Conservation (phyloP, 2,797 vertebrate species). For the Notoglanidium macrostoma region DNA sequence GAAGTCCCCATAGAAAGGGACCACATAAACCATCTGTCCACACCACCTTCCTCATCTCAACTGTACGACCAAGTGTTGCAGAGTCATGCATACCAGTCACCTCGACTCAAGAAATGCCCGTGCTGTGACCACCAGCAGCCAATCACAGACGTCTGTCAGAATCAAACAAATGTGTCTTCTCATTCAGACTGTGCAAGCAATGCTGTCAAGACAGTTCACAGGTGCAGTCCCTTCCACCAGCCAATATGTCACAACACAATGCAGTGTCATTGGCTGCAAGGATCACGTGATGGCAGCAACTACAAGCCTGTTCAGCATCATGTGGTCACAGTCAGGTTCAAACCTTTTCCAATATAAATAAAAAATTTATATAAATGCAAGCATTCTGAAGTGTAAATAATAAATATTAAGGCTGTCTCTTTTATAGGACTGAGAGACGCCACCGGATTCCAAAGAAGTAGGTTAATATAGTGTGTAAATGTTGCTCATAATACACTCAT, state of each 20-base stretch:
- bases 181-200: slow-evolving; percentile 58
- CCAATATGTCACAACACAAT: slow-evolving; percentile 67
- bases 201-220: slow-evolving; percentile 61
- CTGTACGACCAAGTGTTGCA: slow-evolving; percentile 73
- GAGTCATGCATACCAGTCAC: slow-evolving; percentile 59
- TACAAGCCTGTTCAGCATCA: slow-evolving; percentile 80
- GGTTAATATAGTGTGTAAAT: slow-evolving; percentile 54
- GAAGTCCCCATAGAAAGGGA: slow-evolving; percentile 67
- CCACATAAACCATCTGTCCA: slow-evolving; percentile 69
- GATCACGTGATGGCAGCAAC: slow-evolving; percentile 74
- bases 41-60: slow-evolving; percentile 72
- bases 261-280: slow-evolving; percentile 81
- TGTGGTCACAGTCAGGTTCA: slow-evolving; percentile 86
- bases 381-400: slow-evolving; percentile 17
- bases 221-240: slow-evolving; percentile 71
- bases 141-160: slow-evolving; percentile 57
- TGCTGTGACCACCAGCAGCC: slow-evolving; percentile 65
- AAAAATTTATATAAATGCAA: slow-evolving; percentile 4
- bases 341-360: not conserved
- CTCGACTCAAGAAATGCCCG: slow-evolving; percentile 61
- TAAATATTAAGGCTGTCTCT: slow-evolving; percentile 47
- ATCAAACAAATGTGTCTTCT: slow-evolving; percentile 55
- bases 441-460: slow-evolving; percentile 89
- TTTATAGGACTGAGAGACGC: slow-evolving; percentile 81
- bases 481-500: not conserved